Conservation (phyloP, 1,140 invertebrate species). For the Drosophila rhopaloa region DNA sequence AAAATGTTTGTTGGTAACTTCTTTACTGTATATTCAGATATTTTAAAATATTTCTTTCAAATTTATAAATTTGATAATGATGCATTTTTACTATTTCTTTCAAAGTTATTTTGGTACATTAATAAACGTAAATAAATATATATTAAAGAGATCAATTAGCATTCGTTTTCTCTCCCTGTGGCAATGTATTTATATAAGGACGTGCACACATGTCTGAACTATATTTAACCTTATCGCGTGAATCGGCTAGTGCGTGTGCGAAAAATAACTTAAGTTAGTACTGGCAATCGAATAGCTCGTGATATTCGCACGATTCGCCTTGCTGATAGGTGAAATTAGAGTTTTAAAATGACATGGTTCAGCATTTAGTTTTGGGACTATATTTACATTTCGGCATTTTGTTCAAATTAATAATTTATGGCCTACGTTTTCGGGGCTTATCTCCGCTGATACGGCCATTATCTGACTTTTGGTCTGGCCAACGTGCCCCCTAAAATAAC, state of each 20-base stretch:
- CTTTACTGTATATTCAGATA: no score
- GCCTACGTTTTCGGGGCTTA: conserved; percentile 13
- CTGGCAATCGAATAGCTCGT: conserved; percentile 8
- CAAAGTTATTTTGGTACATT: no score
- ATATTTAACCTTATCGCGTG: conserved; percentile 47
- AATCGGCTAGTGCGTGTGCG: conserved; percentile 31
- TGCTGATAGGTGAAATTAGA: conserved; percentile 11
- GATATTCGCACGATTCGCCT: not conserved
- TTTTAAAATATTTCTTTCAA: no score
- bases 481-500: conserved; percentile 45
- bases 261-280: conserved; percentile 21
- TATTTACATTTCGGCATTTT: conserved; percentile 6
- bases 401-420: conserved; percentile 23
- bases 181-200: conserved; percentile 1
- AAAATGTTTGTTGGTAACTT: no score
- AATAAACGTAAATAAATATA: no score
- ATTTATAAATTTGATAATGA: no score
- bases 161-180: not conserved
- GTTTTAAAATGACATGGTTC: conserved; percentile 16
- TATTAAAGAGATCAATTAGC: not conserved
- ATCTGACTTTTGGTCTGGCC: conserved; percentile 30
- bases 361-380: conserved; percentile 12
- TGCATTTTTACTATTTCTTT: no score
- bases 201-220: conserved; percentile 22
- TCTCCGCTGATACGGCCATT: conserved; percentile 23